Evolutionary conservation across 2,888 invertebrate genomes (phyloP), one percentile per base, ranked within the genome.

Genomic region (Drepanosiphum platanoidis): DNA sequence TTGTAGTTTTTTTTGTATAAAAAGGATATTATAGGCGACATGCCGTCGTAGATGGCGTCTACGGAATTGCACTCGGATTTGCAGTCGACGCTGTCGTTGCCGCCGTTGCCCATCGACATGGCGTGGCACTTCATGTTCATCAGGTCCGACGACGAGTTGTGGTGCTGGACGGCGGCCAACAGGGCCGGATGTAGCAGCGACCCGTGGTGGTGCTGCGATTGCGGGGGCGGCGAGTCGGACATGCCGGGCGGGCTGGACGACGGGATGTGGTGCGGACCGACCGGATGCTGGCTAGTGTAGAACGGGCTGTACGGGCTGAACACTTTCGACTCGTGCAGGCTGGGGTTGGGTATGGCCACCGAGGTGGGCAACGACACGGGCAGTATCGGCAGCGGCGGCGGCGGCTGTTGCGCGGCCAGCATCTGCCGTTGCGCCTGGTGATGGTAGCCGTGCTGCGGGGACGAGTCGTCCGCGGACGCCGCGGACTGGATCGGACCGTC

Each of bases 11-110:
- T 86, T 74, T 78, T 86, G 86, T 86, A 82, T 83, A 92, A 93
- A 95, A 96, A 96, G 95, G 96, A 96, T 95, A 97, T 96, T 93
- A 96, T 95, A 94, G 96, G 96, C 92, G 95, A 95, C 92, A 95
- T 93, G 90, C 96, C 96, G 91, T 96, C 97, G 92, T 95, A 96
- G 89, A 36, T 66, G 94, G 94, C 94, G 91, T 96, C 96, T 87
- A 94, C 96, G 89, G 96, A 95, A 92, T 96, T 96, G 92, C 96
- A 96, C 92, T 96, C 96, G 88, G 96, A 96, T 90, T 94, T 94
- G 87, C 95, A 93, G 90, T 96, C 96, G 89, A 94, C 94, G 90
- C 93, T 93, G 91, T 96, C 96, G 93, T 95, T 93, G 89, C 93
- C 91, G 89, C 93, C 90, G 81, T 82, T 84, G 72, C 88, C 88